Base-by-base conservation (phyloP, 2,113 vertebrate genomes). In the Probosciger aterrimus region DNA sequence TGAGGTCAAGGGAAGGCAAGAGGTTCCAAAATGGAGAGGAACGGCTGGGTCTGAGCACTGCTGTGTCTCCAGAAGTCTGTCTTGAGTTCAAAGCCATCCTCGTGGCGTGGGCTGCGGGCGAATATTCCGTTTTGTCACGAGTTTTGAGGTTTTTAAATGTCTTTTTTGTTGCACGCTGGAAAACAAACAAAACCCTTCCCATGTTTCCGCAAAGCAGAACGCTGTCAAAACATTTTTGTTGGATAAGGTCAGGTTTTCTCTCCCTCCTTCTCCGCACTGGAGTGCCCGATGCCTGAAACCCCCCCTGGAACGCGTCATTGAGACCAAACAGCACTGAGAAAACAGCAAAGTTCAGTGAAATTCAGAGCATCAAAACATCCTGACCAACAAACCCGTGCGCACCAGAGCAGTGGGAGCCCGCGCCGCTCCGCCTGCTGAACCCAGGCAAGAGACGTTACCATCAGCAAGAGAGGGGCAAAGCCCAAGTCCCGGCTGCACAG, bases 71-170 rank as follows among this genome's bases (percentile, higher is more conserved):
- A 87, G 7, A 88, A 39, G 52, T 18, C 67, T 33, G 74, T 74
- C 93, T 23, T 20, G 23, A 96, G 86, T 92, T 96, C 96, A 97
- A 96, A 97, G 96, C 93, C 81, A 20, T 25, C 31, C 69, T 68
- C 55, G 20, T 90, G 81, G 81, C 9, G 5, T 92, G 86, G 92
- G 96, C 91, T 96, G 96, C 0, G 92, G 93, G 86, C 53, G 86
- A 92, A 93, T 94, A 93, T 94, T 97, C 96, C 92, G 87, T 93
- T 96, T 96, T 96, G 95, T 95, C 95, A 94, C 92, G 91, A 89
- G 91, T 96, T 91, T 91, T 95, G 95, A 97, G 96, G 96, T 86
- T 96, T 96, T 90, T 69, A 64, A 94, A 92, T 10, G 73, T 82
- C 90, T 96, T 96, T 96, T 96, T 94, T 95, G 91, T 96, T 97